Conservation (phyloP, 2,113 vertebrate species). For the Panthera tigris region DNA sequence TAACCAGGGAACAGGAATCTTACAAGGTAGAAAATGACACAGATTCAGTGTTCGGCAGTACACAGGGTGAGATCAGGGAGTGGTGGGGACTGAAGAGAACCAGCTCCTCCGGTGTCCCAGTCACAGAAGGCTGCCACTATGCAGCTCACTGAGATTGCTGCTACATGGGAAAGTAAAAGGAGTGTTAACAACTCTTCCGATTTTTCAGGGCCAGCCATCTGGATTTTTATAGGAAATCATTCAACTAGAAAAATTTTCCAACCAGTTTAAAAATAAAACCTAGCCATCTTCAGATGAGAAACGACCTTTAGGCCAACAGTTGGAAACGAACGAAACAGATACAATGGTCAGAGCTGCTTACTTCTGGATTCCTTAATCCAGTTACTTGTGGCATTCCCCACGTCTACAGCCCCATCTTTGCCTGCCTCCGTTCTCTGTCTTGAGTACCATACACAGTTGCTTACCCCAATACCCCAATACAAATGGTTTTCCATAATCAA, state of each 20-base stretch:
- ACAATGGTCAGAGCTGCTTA: not conserved
- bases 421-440: not conserved
- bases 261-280: constrained; percentile 26
- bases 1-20: not conserved
- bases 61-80: not conserved
- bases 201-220: not conserved
- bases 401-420: not conserved
- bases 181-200: not conserved
- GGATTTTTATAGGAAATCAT: not conserved
- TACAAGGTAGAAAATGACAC: not conserved
- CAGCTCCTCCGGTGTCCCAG: not conserved
- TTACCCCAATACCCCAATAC: not conserved
- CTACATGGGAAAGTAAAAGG: not conserved
- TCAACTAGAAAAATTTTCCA: not conserved
- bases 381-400: not conserved
- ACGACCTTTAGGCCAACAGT: not conserved
- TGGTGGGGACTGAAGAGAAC: not conserved
- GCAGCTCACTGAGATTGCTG: not conserved
- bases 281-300: not conserved
- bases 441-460: not conserved
- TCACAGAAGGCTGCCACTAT: rapidly evolving
- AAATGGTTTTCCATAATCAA: not conserved
- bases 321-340: not conserved
- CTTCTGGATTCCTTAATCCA: not conserved
- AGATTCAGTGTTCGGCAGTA: not conserved